Base-by-base conservation (phyloP, 2,888 invertebrate genomes). In the Cenopis cana region DNA sequence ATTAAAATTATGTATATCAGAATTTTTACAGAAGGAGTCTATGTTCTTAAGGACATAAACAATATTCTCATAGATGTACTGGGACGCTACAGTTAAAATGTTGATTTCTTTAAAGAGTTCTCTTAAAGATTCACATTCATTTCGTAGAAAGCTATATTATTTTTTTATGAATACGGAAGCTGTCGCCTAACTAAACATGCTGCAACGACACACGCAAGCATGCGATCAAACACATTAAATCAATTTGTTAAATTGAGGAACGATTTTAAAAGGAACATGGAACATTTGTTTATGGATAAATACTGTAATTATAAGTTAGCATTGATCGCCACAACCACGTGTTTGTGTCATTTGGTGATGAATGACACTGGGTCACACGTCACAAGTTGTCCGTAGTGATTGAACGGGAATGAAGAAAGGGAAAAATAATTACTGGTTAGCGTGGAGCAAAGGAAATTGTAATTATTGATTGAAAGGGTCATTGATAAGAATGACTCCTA, bases 341-440 rank as follows among this genome's bases (percentile, higher is more conserved):
- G 41, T 65, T 36, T 24, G 20, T 64, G 33, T 33, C 29, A 41
- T 62, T 69, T 18, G 20, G 29, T 64, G 64, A 69, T 57, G 18
- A 69, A 69, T 65, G 18, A 38, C 12, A 4, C 14, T 1, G 14
- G 36, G 62, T 41, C 57, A 57, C 69, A 29, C 50, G 10, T 29
- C 10, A 36, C 33, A 33, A 33, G 2, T 24, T 24, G 33, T 33
- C 5, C 33, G 36, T 17, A 14, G 9, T 68, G 60, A 60, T 60
- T 60, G 52, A 46, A 54, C 41, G 6, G 29, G 10, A 54, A 64
- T 52, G 5, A 54, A 11, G 24, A 1, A 29, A 14, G 50, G 52
- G 5, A 20, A 38, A 38, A 64, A 52, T 18, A 52, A 52, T 14
- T 10, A 17, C 3, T 18, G 3, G 0, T 55, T 55, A 8, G 6